phyloP scores from a whole-genome alignment of 2,113 vertebrate species.

The Falco punctatus region DNA sequence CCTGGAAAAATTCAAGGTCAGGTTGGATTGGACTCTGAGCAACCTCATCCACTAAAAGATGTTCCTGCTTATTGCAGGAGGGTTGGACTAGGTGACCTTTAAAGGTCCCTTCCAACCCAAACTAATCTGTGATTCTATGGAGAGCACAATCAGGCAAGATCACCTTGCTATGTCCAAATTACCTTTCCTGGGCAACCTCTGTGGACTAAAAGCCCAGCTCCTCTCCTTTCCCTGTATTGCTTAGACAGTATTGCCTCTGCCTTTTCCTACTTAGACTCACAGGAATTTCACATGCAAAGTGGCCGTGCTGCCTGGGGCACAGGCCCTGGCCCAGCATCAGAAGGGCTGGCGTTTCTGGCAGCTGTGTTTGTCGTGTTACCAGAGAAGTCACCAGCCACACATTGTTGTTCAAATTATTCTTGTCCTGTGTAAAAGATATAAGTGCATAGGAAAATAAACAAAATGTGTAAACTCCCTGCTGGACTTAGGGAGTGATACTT shows the following conservation, averaged over 20 bases:
- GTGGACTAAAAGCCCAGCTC: not conserved
- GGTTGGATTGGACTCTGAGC: not conserved
- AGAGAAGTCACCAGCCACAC: not conserved
- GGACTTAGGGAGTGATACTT: not conserved
- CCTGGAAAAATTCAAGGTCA: not conserved
- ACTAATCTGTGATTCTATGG: not conserved
- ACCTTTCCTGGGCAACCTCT: not conserved
- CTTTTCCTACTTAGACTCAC: not conserved
- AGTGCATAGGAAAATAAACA: not conserved
- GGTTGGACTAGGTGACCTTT: not conserved
- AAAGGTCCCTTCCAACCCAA: not conserved
- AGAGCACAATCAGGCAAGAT: not conserved
- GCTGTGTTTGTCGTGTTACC: fast-evolving
- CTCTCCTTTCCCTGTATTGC: not conserved
- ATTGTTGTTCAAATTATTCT: not conserved
- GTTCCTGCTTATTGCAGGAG: not conserved
- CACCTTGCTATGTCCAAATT: not conserved
- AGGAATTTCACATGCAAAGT: not conserved
- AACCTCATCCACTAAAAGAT: not conserved
- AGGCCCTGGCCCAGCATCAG: not conserved
- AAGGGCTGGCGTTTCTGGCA: not conserved
- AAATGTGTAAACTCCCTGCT: not conserved
- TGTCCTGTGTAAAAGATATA: not conserved
- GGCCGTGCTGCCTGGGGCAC: not conserved
- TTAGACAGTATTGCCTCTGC: not conserved